Base-by-base conservation (phyloP, 2,888 invertebrate species). In the Ganaspis brasiliensis region DNA sequence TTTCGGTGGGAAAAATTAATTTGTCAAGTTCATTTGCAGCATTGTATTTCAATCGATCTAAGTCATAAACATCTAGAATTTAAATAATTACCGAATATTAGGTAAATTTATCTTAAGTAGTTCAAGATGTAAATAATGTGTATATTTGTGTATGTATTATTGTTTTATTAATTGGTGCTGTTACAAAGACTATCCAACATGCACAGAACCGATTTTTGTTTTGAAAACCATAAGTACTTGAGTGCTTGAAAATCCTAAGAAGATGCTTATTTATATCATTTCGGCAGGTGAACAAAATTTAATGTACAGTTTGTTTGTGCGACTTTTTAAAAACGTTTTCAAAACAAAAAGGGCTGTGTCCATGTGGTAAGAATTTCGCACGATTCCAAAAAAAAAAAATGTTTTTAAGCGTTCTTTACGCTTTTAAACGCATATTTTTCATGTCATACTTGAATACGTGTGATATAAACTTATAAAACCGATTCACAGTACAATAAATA, bases 391-490 rank as follows among this genome's bases (percentile, higher is more conserved):
- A 59, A 59, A 26, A 59, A 59, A 31, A 26, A 55, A 55, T 26
- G 55, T 72, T 55, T 16, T 72, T n/a, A 14, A 19, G 76, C 77
- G 76, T 81, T 78, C 74, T 76, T 77, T 74, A 71, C 75, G 73
- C 78, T 76, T 79, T 71, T 73, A 74, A 71, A 56, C 63, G 74
- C 71, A 77, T 81, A 77, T 80, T 78, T 79, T 78, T 73, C 73
- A 67, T 67, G 45, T 67, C n/a, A 45, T 45, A 45, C 67, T 67
- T 21, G 61, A 77, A 77, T 63, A 78, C 73, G 67, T 40, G 67
- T 67, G 67, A 67, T 79, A 74, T 67, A 45, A 67, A 67, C 19
- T 40, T 19, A 61, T 56, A 59, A 78, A 77, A 45, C 78, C 49
- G 76, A 75, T 75, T 79, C 75, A 73, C 75, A 74, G 72, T 81